These are phyloP conservation scores for Ploceus nigricollis DNA, from an alignment of 2,113 vertebrate genomes.

Conservation along the genomic window DNA sequence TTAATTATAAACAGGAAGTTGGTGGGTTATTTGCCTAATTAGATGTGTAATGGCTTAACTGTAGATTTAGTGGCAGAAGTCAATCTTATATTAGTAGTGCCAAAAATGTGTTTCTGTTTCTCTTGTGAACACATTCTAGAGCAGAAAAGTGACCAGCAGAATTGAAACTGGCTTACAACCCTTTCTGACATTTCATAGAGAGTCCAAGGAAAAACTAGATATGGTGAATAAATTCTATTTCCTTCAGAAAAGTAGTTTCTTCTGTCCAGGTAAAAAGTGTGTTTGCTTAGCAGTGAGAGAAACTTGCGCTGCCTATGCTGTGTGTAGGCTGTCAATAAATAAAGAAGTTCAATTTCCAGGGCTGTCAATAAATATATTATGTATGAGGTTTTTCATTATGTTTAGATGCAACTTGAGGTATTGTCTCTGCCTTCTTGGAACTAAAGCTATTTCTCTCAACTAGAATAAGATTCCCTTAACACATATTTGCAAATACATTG, in stretches of 20 bases:
- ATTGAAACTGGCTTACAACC: not conserved
- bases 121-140: not conserved
- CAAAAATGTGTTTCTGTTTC: not conserved
- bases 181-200: not conserved
- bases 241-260: not conserved
- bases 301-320: not conserved
- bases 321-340: conserved; percentile 50
- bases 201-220: not conserved
- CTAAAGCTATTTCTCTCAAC: not conserved
- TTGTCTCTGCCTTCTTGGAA: conserved; percentile 15
- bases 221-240: not conserved
- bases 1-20: not conserved
- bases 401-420: conserved; percentile 40
- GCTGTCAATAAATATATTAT: conserved; percentile 52
- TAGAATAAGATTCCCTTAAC: not conserved
- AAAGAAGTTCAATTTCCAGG: not conserved
- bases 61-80: not conserved
- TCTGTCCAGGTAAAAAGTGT: not conserved
- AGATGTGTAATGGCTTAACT: not conserved
- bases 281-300: not conserved
- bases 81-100: not conserved
- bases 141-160: not conserved
- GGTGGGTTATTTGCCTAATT: not conserved
- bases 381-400: conserved; percentile 70
- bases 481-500: conserved; percentile 37